phyloP scores from a whole-genome alignment of 35 echinoderm and acorn worm species.

The Heliocidaris tuberculata region DNA sequence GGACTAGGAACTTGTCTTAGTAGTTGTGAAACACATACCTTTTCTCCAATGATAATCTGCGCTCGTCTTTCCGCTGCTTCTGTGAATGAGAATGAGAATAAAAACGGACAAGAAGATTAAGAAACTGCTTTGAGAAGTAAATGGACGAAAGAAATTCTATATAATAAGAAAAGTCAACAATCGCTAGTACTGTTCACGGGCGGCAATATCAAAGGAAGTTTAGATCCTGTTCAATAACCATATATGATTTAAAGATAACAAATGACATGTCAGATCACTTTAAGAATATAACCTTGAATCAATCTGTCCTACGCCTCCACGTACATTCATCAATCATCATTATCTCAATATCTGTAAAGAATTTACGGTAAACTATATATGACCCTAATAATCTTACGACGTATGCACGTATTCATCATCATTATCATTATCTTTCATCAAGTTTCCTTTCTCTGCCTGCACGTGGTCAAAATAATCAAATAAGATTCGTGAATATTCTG shows the following conservation, averaged over 20 bases:
- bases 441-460: no score
- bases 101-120: background rate
- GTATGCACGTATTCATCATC: no score
- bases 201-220: background rate
- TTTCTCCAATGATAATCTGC: slow-evolving; percentile 85
- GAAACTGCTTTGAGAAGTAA: background rate
- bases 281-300: background rate
- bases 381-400: background rate
- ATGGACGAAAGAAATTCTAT: background rate
- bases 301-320: background rate
- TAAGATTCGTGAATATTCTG: no score
- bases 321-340: background rate
- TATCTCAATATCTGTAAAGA: background rate
- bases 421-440: no score
- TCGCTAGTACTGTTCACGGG: background rate
- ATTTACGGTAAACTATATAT: background rate
- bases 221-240: background rate
- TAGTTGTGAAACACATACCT: slow-evolving; percentile 54
- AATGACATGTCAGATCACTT: background rate
- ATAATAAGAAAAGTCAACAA: background rate
- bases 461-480: no score
- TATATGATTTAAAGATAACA: background rate
- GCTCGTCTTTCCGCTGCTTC: slow-evolving; percentile 96
- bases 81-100: slow-evolving; percentile 58
- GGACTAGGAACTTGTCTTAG: no score